A percentile compares a stretch with the other conserved stretches of the same genome.
These are phyloP conservation scores for Nothobranchius furzeri DNA, from an alignment of 2,113 vertebrate species.

Conservation along the genomic window DNA sequence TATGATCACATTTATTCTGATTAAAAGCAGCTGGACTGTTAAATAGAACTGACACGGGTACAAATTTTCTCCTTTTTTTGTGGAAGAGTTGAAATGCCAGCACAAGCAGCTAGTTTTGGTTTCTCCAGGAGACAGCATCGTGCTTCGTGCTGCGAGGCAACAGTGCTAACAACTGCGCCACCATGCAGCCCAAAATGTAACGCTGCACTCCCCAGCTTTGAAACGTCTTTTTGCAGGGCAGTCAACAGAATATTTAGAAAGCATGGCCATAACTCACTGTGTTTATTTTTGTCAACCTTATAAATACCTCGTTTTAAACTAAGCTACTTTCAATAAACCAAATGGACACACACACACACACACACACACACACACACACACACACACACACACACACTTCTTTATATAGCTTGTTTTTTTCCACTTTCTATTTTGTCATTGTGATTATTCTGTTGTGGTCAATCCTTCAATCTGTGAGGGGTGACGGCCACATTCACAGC, in stretches of 20 bases:
- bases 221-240: background rate
- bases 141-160: background rate
- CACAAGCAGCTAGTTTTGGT: background rate
- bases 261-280: slow-evolving; percentile 1
- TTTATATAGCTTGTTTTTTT: background rate
- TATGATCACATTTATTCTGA: background rate
- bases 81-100: no score
- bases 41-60: background rate
- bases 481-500: background rate
- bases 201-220: background rate
- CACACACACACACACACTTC: background rate
- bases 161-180: no score
- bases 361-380: no score
- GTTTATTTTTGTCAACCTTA: slow-evolving; percentile 8
- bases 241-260: slow-evolving; percentile 1
- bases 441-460: no score
- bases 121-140: slow-evolving; percentile 11
- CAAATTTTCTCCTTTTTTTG: no score
- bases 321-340: background rate
- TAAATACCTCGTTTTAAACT: slow-evolving; percentile 1
- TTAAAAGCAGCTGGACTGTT: background rate
- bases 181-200: background rate
- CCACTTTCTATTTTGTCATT: background rate
- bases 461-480: background rate
- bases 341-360: background rate